phyloP scores from a whole-genome alignment of 2,113 vertebrate genomes.

The Aleadryas rufinucha region DNA sequence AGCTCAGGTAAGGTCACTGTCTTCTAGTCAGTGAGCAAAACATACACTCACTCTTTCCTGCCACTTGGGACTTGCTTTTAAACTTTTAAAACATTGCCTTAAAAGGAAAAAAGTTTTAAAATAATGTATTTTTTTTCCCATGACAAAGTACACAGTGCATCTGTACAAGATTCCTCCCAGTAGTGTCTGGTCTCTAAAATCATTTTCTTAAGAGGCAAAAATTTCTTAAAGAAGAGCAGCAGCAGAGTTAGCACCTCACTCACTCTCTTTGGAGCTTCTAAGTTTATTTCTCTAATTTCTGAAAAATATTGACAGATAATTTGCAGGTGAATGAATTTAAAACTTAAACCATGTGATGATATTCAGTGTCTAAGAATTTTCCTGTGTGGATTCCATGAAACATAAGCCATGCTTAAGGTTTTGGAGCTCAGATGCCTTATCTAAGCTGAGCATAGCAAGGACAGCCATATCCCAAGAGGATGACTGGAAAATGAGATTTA shows the following conservation, averaged over 20 bases:
- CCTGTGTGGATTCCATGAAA: not conserved
- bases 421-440: not conserved
- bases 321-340: not conserved
- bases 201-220: not conserved
- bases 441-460: not conserved
- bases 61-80: not conserved
- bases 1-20: not conserved
- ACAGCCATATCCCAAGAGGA: not conserved
- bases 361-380: not conserved
- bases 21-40: not conserved
- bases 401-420: not conserved
- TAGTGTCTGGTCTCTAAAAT: not conserved
- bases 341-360: not conserved
- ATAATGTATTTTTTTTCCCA: not conserved
- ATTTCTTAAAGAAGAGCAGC: not conserved
- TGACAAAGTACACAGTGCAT: accelerated
- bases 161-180: too few species aligned
- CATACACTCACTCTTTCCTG: not conserved
- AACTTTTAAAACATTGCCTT: not conserved
- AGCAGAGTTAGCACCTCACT: not conserved
- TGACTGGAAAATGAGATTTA: not conserved
- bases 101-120: not conserved
- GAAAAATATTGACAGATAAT: not conserved
- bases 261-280: not conserved
- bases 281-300: not conserved